Base-by-base conservation (phyloP, 2,888 invertebrate species). In the Cistogaster globosa region DNA sequence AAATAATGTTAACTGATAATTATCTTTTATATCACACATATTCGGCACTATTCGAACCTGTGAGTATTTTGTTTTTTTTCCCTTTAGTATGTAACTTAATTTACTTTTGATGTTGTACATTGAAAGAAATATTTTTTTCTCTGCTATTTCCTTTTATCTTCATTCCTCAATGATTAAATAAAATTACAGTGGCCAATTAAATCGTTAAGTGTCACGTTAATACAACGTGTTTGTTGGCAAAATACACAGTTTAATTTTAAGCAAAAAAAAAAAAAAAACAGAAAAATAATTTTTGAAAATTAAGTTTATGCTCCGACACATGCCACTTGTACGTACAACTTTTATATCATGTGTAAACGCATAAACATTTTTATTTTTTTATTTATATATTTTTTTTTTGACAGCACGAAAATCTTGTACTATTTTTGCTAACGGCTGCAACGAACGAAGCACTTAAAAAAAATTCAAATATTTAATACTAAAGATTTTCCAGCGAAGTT, bases 111-210 rank as follows among this genome's bases (percentile, higher is more conserved):
- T 14, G 20, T 65, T 65, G 36, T 57, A 48, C n/a, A 42, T 55
- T 45, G 38, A 48, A 7, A 26, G 4, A 26, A 26, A 32, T 12
- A 18, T 11, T 63, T 63, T 60, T 48, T 45, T 22, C 18, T n/a
- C 18, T 22, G 45, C 32, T 36, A 22, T 26, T 42, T 51, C 53
- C 5, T 32, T 60, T 69, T 69, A 18, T 36, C 20, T 36, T 36
- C 36, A 55, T 72, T 58, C 76, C 58, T n/a, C 48, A 72, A 55
- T 68, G 62, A 57, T 78, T 78, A 83, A 32, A 78, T 83, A 79
- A 68, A 79, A 79, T 83, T 79, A 83, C 74, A 62, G 72, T 74
- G 83, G 83, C 78, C 78, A 83, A 83, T 83, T 83, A 83, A 83
- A 68, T 79, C 78, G 38, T 78, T 71, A 83, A 74, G 79, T 83